Evolutionary conservation across 2,888 invertebrate species (phyloP), one percentile per base, ranked within the genome.

Genomic region (Pelosia muscerda): DNA sequence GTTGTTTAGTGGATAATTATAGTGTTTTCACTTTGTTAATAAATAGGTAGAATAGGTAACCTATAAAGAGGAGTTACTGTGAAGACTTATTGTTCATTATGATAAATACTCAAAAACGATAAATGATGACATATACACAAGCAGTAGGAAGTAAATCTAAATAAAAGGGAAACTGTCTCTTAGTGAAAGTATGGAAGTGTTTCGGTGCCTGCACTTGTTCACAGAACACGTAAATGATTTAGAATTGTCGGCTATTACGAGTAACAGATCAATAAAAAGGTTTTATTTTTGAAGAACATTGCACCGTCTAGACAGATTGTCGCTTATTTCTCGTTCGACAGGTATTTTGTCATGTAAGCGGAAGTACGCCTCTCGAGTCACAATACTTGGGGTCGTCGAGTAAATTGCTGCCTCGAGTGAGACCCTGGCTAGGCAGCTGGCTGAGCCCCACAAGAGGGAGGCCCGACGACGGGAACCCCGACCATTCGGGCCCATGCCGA

Each of bases 101-200:
- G 26, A 34, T 54, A 26, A 31, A 55, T 34, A 38, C 26, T 55
- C 23, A 22, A 13, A 58, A 6, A 58, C 9, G 23, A 57, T n/a
- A n/a, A n/a, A 38, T 13, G n/a, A 53, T 79, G 65, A 60, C 57
- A 64, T 64, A 22, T 64, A 61, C 64, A 70, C 38, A 62, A 23
- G 73, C 26, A 55, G 71, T 70, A 82, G 79, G 74, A 75, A 83
- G 72, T 58, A 56, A 71, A 69, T 65, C 60, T 68, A 66, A 74
- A 79, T 76, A 74, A 83, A 81, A 80, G 75, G 81, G 70, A 82
- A 83, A 82, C 72, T 62, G 19, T 69, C 49, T 73, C 31, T 65
- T 11, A 83, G 90, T 84, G 89, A 90, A 90, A 89, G 89, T 84
- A 55, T 82, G 80, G 84, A 86, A 85, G 78, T 85, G 86, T 83